Base-by-base conservation (phyloP, 1,140 invertebrate genomes). In the Lepidurus packardi region DNA sequence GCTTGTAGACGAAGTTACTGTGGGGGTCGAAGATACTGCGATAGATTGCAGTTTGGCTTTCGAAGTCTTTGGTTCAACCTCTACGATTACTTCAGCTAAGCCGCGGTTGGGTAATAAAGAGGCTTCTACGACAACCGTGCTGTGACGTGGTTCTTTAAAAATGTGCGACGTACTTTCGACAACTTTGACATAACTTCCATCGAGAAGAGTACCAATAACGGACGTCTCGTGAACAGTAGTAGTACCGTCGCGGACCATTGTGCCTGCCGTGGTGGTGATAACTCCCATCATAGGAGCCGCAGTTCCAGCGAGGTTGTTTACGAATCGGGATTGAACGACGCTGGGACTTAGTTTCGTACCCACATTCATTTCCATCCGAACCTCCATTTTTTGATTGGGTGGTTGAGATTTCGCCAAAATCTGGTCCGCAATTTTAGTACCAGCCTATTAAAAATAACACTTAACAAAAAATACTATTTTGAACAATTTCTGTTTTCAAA, bases 151-250 rank as follows among this genome's bases (percentile, higher is more conserved):
- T 78, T 78, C 78, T 44, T 77, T 74, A 75, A 80, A 80, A 7
- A 80, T 44, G 87, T 88, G 82, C 0, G 91, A 92, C 1, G 90
- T 92, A 81, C 91, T 92, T 81, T 92, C 90, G 8, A 93, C 85
- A 5, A 95, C 82, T 79, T 87, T 85, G 11, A 93, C 93, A 82
- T 95, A 95, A 84, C 94, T 93, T 76, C 93, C 93, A 77, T 92
- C 92, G 81, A 95, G 93, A 82, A 92, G 93, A 7, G 93, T 95
- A 5, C 93, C 93, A 81, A 95, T 92, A 13, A 95, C 93, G 82
- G 91, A 93, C 0, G 93, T 95, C 85, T 94, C 92, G 82, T 94
- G 92, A 9, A 94, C 90, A 1, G 93, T 95, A 1, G 93, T 94
- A 0, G 91, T 82, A 1, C 93, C 93, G 83, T 94, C 91, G 82